These are phyloP conservation scores for Atopsyche davidsoni DNA, from an alignment of 1,140 invertebrate species.

Conservation along the genomic window DNA sequence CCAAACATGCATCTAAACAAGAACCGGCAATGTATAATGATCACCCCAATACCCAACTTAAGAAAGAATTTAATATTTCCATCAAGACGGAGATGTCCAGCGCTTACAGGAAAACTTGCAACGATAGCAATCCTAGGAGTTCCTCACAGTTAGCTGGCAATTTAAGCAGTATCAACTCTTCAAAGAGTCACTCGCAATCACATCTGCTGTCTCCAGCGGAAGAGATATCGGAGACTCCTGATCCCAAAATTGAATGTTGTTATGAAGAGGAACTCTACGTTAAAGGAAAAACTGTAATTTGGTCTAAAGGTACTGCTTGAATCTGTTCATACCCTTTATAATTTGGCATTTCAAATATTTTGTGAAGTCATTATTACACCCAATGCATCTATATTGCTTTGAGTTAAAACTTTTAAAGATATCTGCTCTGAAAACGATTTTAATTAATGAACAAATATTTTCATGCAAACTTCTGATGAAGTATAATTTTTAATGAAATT, in stretches of 20 bases:
- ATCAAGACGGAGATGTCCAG: constrained; percentile 40
- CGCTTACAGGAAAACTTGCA: constrained; percentile 25
- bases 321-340: background rate
- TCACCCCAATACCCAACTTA: constrained; percentile 34
- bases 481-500: too few species aligned
- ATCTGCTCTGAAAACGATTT: too few species aligned
- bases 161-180: constrained; percentile 40
- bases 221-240: constrained; percentile 28
- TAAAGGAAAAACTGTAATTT: constrained; percentile 75
- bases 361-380: too few species aligned
- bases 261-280: constrained; percentile 87
- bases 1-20: background rate
- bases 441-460: too few species aligned
- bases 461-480: too few species aligned
- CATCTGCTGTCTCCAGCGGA: constrained; percentile 30
- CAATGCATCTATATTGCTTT: too few species aligned
- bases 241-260: constrained; percentile 42
- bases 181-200: constrained; percentile 41
- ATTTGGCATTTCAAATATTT: background rate
- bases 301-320: constrained; percentile 55
- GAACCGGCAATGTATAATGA: background rate
- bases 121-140: constrained; percentile 12
- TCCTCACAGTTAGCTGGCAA: constrained; percentile 30
- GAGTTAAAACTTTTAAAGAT: too few species aligned
- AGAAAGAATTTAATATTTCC: constrained; percentile 44